phyloP scores from a whole-genome alignment of 2,797 vertebrate species.

The Sarcophilus harrisii region DNA sequence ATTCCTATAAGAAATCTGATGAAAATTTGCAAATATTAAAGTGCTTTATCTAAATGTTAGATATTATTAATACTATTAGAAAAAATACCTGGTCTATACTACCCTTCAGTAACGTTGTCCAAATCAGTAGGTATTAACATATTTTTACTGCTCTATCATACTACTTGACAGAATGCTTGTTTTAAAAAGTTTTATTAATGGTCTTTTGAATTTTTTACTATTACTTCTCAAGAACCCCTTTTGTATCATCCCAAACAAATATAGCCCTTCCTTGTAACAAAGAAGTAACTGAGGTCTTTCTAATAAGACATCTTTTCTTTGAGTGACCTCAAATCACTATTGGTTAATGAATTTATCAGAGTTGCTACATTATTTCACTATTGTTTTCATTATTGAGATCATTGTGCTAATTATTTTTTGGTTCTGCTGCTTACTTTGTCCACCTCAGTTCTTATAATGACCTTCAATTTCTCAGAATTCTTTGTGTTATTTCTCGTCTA shows the following conservation, averaged over 20 bases:
- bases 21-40: background rate
- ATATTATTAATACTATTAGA: background rate
- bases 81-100: background rate
- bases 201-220: background rate
- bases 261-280: background rate
- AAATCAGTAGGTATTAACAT: background rate
- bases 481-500: background rate
- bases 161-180: background rate
- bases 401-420: background rate
- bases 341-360: background rate
- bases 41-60: background rate
- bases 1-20: background rate
- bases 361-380: background rate
- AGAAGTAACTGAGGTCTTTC: background rate
- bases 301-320: background rate
- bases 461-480: background rate
- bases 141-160: too few relatives aligned
- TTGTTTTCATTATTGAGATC: background rate
- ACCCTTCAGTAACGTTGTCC: background rate
- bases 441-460: background rate
- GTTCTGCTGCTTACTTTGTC: background rate
- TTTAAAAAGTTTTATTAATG: background rate
- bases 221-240: background rate
- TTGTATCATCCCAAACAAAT: background rate
- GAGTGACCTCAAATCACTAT: background rate